A percentile compares a stretch with the other conserved stretches of the same genome.
These are phyloP conservation scores for Lepidurus apus DNA, from an alignment of 1,140 invertebrate species.

Conservation along the genomic window DNA sequence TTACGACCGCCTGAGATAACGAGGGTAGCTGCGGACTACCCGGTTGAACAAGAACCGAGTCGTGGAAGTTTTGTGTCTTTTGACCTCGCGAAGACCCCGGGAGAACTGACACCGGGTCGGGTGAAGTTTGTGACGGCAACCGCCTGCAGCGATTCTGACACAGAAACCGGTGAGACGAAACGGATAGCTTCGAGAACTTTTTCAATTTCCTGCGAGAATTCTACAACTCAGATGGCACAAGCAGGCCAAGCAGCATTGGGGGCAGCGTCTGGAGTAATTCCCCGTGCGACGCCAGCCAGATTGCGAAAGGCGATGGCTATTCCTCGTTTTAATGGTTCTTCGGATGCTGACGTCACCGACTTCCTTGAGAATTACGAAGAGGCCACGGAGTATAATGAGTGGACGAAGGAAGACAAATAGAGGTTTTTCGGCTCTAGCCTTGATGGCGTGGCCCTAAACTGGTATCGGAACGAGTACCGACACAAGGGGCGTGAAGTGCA, in stretches of 20 bases:
- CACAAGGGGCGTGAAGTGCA: neutral
- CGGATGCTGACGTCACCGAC: neutral
- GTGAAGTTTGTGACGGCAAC: neutral
- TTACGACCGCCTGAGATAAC: neutral
- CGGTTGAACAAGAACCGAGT: neutral
- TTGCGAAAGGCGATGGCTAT: neutral
- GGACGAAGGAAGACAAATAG: neutral
- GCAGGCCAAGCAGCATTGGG: neutral
- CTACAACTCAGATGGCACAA: slow-evolving; percentile 12
- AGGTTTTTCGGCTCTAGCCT: neutral
- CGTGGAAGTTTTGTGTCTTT: neutral
- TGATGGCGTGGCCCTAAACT: neutral
- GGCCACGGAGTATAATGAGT: neutral
- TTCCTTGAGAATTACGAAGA: neutral
- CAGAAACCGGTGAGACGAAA: neutral
- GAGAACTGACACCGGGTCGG: neutral
- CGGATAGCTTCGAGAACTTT: too few species aligned
- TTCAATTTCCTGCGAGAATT: too few species aligned
- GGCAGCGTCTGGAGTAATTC: neutral
- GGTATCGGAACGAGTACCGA: neutral
- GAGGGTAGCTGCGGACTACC: neutral
- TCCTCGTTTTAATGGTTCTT: neutral
- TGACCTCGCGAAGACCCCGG: neutral
- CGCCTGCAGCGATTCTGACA: neutral
- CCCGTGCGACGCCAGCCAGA: neutral